Percentiles rank a stretch among this genome's conserved stretches.
These are phyloP conservation scores for Montifringilla adamsi DNA, from an alignment of 2,113 vertebrate species.

Conservation along the genomic window DNA sequence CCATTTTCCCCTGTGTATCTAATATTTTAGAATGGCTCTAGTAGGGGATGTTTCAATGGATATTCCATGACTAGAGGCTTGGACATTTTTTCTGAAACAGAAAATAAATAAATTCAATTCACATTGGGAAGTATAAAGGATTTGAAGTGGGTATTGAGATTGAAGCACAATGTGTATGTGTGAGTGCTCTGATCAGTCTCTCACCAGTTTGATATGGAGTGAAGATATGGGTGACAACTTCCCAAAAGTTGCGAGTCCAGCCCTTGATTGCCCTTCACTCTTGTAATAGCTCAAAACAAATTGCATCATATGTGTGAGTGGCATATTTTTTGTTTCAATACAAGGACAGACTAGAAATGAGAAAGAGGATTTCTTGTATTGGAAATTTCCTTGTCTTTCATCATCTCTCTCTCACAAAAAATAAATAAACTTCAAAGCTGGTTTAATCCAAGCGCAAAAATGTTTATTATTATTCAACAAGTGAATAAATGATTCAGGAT, in stretches of 20 bases:
- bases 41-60: background rate
- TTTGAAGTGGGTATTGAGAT: background rate
- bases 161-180: fast-evolving
- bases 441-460: background rate
- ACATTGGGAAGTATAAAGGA: background rate
- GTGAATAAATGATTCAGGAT: background rate
- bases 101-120: background rate
- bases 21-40: background rate
- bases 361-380: background rate
- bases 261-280: background rate
- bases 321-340: background rate
- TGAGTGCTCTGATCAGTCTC: background rate
- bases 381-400: background rate
- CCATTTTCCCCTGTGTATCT: background rate
- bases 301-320: background rate
- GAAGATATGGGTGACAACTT: background rate
- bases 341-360: background rate
- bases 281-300: background rate
- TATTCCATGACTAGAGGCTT: background rate
- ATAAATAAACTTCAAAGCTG: background rate
- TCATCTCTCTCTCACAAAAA: background rate
- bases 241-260: background rate
- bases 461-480: background rate
- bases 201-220: background rate
- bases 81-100: background rate